Conservation (phyloP, 2,888 invertebrate genomes). For the Acrobasis repandana region DNA sequence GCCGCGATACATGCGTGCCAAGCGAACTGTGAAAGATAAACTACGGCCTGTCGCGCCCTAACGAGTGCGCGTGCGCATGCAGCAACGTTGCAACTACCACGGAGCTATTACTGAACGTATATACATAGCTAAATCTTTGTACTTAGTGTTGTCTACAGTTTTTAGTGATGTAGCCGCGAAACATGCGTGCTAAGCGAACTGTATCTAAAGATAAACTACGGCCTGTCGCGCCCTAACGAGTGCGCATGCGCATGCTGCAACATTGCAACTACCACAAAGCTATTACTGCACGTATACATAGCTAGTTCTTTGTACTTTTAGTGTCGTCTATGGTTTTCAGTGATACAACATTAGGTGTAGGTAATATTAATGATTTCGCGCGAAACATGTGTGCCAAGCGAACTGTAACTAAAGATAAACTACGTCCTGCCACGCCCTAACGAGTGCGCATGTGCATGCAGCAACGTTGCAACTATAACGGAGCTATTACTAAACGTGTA, state of each 20-base stretch:
- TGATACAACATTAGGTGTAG: conserved; percentile 30
- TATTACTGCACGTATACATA: too few species aligned
- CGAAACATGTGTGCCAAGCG: conserved; percentile 40
- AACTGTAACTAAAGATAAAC: conserved; percentile 59
- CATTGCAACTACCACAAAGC: neutral
- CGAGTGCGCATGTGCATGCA: conserved; percentile 8
- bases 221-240: conserved; percentile 31
- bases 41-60: conserved; percentile 38
- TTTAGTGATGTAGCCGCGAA: too few species aligned
- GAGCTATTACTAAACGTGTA: too few species aligned
- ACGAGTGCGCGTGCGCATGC: conserved; percentile 14
- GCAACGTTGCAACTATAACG: neutral
- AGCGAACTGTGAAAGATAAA: conserved; percentile 58
- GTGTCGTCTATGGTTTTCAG: too few species aligned
- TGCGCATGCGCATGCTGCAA: conserved; percentile 6
- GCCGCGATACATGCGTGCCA: conserved; percentile 37
- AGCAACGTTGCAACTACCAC: neutral
- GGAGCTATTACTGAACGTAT: too few species aligned
- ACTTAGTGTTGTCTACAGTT: too few species aligned
- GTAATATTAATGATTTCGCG: conserved; percentile 45
- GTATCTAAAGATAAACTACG: conserved; percentile 57
- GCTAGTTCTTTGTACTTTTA: too few species aligned
- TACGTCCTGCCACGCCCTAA: conserved; percentile 37
- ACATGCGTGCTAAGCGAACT: conserved; percentile 45
- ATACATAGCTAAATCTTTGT: too few species aligned